A percentile compares a stretch with the other conserved stretches of the same genome.
phyloP scores from a whole-genome alignment of 1,140 invertebrate genomes.

The Lepidotrigona ventralis region DNA sequence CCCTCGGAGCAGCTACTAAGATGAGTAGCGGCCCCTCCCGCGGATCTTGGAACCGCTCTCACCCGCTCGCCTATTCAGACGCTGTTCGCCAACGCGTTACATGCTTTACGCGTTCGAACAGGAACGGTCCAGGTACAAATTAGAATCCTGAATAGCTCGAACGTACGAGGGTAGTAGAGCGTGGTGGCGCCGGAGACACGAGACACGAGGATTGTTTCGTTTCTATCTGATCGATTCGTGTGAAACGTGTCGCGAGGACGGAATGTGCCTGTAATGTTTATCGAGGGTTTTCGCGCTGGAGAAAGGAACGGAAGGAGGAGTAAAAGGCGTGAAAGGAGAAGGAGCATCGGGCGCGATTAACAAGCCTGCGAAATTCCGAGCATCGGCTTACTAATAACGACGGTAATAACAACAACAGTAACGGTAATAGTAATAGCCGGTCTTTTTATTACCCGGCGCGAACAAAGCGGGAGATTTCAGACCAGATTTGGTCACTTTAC shows the following conservation, averaged over 20 bases:
- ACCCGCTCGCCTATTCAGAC: slow-evolving; percentile 3
- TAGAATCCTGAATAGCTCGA: not conserved
- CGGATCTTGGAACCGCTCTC: slow-evolving; percentile 29
- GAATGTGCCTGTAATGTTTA: not conserved
- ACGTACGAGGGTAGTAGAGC: not conserved
- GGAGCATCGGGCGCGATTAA: slow-evolving; percentile 4
- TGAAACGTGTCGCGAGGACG: not conserved
- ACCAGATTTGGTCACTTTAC: slow-evolving; percentile 45
- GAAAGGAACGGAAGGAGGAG: too few relatives aligned
- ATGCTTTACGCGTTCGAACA: slow-evolving; percentile 22
- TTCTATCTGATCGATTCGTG: not conserved
- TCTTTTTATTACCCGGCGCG: slow-evolving; percentile 57
- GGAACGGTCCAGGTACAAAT: not conserved
- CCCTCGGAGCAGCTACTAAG: slow-evolving; percentile 58
- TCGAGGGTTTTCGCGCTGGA: not conserved
- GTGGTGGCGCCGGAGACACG: not conserved
- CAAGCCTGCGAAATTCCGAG: slow-evolving; percentile 44
- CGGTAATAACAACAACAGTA: slow-evolving; percentile 58
- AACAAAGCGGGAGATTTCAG: slow-evolving; percentile 56
- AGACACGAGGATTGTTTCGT: not conserved
- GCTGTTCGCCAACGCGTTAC: slow-evolving; percentile 3
- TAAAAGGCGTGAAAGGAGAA: too few relatives aligned
- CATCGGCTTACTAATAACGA: slow-evolving; percentile 56
- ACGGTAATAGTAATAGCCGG: slow-evolving; percentile 60
- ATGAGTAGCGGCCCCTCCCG: slow-evolving; percentile 49